Conservation (phyloP, 1,140 invertebrate species). For the Aethina tumida region DNA sequence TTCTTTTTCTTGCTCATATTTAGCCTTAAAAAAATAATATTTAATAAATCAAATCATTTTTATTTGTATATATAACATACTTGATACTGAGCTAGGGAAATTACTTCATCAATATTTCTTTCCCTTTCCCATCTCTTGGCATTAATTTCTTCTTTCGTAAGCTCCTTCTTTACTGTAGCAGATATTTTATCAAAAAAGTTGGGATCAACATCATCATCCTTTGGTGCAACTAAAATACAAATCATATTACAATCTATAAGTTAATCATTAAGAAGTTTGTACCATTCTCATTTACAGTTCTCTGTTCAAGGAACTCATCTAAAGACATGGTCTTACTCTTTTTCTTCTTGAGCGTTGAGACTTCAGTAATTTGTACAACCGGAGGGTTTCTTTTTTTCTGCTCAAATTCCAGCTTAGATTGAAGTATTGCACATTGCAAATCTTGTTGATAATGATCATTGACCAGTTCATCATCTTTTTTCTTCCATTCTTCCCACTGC, state of each 20-base stretch:
- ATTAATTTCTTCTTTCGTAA: constrained; percentile 55
- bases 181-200: constrained; percentile 60
- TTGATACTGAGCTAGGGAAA: constrained; percentile 28
- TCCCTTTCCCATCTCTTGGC: constrained; percentile 39
- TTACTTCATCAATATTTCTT: constrained; percentile 29
- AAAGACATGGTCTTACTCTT: constrained; percentile 57
- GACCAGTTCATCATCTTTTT: constrained; percentile 49
- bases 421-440: constrained; percentile 50
- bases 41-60: neutral
- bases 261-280: constrained; percentile 36
- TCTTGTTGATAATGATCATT: constrained; percentile 54
- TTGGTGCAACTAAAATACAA: constrained; percentile 10
- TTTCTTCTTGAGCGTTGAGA: constrained; percentile 47
- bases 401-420: constrained; percentile 61
- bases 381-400: constrained; percentile 43
- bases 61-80: constrained; percentile 13
- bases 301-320: constrained; percentile 44
- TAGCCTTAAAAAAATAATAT: constrained; percentile 46
- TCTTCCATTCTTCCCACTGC: constrained; percentile 52
- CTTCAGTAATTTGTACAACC: constrained; percentile 35
- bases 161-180: constrained; percentile 51
- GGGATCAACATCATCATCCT: constrained; percentile 24
- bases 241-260: neutral
- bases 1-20: constrained; percentile 55
- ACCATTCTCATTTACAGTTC: constrained; percentile 13